Evolutionary conservation across 2,797 vertebrate species (phyloP), one percentile per base, ranked within the genome.

Genomic region (Botia kubotai): DNA sequence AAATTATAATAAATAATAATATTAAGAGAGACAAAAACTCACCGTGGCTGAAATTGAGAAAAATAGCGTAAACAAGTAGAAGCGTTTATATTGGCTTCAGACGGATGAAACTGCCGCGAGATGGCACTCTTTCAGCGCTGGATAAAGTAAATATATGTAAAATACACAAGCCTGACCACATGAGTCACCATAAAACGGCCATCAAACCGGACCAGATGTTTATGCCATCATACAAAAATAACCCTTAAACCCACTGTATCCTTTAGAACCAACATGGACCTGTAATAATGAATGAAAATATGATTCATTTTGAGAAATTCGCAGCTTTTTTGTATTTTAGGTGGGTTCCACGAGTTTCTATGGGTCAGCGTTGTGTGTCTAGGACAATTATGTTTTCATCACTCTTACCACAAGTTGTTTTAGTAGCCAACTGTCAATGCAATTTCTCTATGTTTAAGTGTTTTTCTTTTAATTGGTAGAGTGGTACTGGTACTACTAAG

Each of bases 101-200:
- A 62, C 2, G 19, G 16, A 21, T 26, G 7, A 39, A 33, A 19
- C 23, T 77, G 43, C 84, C 92, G 74, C 89, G 84, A 91, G 93
- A 86, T 94, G 92, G 90, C 81, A 91, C 48, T 82, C 33, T 66
- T 36, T 53, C 33, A 55, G 86, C 19, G 19, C 55, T 53, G 36
- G 26, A 39, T 77, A 70, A 75, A 66, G 55, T 29, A 63, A 82
- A 69, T 67, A 55, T 29, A 86, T 58, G 19, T 65, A 11, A 10
- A 46, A 43, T 10, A 46, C 43, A 72, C 55, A 71, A 62, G 63
- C 68, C 76, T 84, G 74, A 81, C 67, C 79, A 81, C 69, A 82
- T 21, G 50, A 82, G 72, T 58, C 80, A 79, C 84, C 72, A 85
- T 74, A 77, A 63, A 82, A 82, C n/a, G 43, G 77, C 62, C 69